Evolutionary conservation across 1,140 invertebrate species (phyloP).

Genomic region (Anoplolepis gracilipes): DNA sequence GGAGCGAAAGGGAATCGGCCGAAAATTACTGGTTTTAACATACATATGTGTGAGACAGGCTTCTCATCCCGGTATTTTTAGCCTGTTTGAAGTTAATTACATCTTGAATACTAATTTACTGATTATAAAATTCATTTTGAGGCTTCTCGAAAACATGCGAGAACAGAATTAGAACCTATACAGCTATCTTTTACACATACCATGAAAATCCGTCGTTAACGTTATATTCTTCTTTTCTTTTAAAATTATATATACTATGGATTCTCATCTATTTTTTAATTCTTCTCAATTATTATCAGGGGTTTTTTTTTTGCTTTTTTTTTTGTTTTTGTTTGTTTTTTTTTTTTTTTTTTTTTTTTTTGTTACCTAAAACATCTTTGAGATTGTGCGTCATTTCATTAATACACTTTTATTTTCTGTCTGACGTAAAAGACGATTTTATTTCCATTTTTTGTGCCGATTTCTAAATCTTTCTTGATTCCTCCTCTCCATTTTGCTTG

Average conservation of each 20-base stretch:
- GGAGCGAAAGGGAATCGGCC: background rate
- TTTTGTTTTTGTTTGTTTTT: background rate
- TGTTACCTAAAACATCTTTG: background rate
- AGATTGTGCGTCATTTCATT: background rate
- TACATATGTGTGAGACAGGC: background rate
- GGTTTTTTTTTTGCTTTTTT: too few relatives aligned
- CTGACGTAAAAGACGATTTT: background rate
- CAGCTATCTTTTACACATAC: background rate
- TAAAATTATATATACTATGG: slow-evolving; percentile 4
- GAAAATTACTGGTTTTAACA: slow-evolving; percentile 21
- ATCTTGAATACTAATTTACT: slow-evolving; percentile 35
- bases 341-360: background rate
- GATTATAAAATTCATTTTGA: slow-evolving; percentile 21
- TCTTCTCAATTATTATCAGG: background rate
- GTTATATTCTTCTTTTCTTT: background rate
- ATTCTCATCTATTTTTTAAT: background rate
- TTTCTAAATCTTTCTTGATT: slow-evolving; percentile 4
- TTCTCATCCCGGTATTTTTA: slow-evolving; percentile 21
- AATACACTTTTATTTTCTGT: background rate
- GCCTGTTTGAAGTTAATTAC: slow-evolving; percentile 2
- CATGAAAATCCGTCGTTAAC: background rate
- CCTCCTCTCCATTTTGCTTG: background rate
- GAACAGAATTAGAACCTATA: too few relatives aligned
- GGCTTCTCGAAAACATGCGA: background rate
- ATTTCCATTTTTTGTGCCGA: slow-evolving; percentile 14